Base-by-base conservation (phyloP, 2,888 invertebrate genomes). In the Hymenopus coronatus region DNA sequence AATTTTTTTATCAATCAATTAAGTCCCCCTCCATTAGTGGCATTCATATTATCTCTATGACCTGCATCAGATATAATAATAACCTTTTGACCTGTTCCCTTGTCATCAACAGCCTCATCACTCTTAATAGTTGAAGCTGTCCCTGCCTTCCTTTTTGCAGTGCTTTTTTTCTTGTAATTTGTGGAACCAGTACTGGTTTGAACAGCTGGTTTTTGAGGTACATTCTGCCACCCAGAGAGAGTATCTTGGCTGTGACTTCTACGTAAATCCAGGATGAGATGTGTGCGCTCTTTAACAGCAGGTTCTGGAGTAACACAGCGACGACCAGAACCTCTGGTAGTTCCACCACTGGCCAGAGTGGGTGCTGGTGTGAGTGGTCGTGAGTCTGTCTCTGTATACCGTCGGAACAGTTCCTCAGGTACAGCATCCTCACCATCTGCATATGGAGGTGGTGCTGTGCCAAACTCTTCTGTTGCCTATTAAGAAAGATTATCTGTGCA, bases 351-450 rank as follows among this genome's bases (percentile, higher is more conserved):
- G 12, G 96, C 96, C 7, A 96, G 94, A 0, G 97, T 97, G 0
- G 97, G 97, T 0, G 97, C 96, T 0, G 97, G 97, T 0, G 97
- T 97, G 90, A 96, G 93, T 0, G 97, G 97, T 33, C 97, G 94
- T 0, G 97, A 98, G 92, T 97, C 97, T 0, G 97, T 97, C 91
- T 97, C 97, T 0, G 97, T 96, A 92, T 97, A 97, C 90, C 96
- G 94, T 91, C 96, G 94, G 92, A 96, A 97, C 92, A 97, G 94
- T 92, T 96, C 96, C 91, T 97, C 97, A 0, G 96, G 96, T 91
- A 97, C 96, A 91, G 95, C 95, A 91, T 96, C 96, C 90, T 95
- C 94, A 0, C 93, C 94, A 91, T 93, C 93, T 88, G 93, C 89
- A 83, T 88, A 90, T 30, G 83, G 93, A 90, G 93, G 94, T 70